Percentiles rank a stretch among this genome's conserved stretches.
Evolutionary conservation across 2,888 invertebrate species (phyloP).

Genomic region (Smittia aterrima): DNA sequence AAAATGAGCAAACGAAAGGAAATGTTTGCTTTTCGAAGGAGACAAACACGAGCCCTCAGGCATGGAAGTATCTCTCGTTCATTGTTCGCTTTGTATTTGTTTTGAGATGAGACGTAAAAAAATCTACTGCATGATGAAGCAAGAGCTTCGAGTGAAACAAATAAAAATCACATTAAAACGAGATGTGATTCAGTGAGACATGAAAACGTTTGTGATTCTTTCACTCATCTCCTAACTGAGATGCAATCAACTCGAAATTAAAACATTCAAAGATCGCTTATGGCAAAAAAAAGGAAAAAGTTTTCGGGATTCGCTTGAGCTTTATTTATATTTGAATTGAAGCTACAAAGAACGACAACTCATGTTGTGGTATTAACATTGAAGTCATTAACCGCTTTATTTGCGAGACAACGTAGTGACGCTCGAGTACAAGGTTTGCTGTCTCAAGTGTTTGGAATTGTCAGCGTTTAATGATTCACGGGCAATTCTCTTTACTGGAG

Average conservation of each 20-base stretch:
- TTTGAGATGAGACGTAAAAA: not conserved
- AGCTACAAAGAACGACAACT: no score
- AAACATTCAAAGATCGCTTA: not conserved
- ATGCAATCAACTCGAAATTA: constrained; percentile 15
- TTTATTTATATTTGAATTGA: no score
- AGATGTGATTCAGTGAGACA: not conserved
- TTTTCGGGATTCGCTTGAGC: not conserved
- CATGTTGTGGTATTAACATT: no score
- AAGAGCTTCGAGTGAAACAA: not conserved
- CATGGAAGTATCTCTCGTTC: not conserved
- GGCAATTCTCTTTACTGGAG: not conserved
- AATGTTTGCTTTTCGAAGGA: constrained; percentile 17
- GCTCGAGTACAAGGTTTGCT: not conserved
- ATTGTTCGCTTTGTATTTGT: not conserved
- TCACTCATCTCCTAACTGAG: not conserved
- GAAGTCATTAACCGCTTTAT: not conserved
- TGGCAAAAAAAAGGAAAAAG: not conserved
- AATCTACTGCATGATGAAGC: not conserved
- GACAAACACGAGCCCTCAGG: constrained; percentile 10
- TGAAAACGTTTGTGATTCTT: not conserved
- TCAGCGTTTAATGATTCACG: not conserved
- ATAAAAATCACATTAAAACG: constrained; percentile 10
- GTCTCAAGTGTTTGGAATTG: not conserved
- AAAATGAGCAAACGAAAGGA: constrained; percentile 5
- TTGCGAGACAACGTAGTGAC: not conserved